phyloP scores from a whole-genome alignment of 2,888 invertebrate species.

The Eristalis tenax region DNA sequence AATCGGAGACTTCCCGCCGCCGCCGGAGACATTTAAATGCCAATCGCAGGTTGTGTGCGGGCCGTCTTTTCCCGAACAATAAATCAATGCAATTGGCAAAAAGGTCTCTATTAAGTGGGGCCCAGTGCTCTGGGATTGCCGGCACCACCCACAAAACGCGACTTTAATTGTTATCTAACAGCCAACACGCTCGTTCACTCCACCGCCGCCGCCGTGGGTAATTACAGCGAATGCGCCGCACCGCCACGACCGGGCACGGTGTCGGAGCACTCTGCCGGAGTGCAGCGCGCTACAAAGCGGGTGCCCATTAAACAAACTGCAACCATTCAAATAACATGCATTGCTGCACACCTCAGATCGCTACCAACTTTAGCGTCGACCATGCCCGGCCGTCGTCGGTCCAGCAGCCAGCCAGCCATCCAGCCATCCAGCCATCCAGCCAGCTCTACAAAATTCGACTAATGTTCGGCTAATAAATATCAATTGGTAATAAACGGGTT shows the following conservation, averaged over 20 bases:
- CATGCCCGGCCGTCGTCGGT: not conserved
- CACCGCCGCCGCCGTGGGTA: slow-evolving; percentile 1
- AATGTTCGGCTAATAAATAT: slow-evolving; percentile 72
- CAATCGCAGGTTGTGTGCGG: slow-evolving; percentile 25
- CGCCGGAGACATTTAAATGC: slow-evolving; percentile 56
- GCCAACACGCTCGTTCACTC: slow-evolving; percentile 32
- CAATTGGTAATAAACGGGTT: slow-evolving; percentile 71
- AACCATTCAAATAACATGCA: slow-evolving; percentile 72
- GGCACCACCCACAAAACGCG: slow-evolving; percentile 67
- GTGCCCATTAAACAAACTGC: slow-evolving; percentile 70
- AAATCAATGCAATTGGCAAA: slow-evolving; percentile 66
- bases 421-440: slow-evolving; percentile 17
- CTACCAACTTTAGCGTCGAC: slow-evolving; percentile 66
- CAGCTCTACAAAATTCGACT: slow-evolving; percentile 69
- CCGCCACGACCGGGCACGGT: slow-evolving; percentile 1
- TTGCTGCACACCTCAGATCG: slow-evolving; percentile 70
- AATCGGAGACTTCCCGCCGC: slow-evolving; percentile 7
- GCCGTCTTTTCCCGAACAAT: slow-evolving; percentile 62
- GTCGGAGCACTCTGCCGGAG: not conserved
- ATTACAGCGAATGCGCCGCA: slow-evolving; percentile 26
- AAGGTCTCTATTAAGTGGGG: slow-evolving; percentile 67
- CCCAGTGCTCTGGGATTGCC: slow-evolving; percentile 56
- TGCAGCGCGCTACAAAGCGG: slow-evolving; percentile 60
- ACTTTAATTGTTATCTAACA: slow-evolving; percentile 70
- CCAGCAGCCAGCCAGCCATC: not conserved